A percentile compares a stretch with the other conserved stretches of the same genome.
These are phyloP conservation scores for Erebia epiphron DNA, from an alignment of 2,888 invertebrate genomes.

Conservation along the genomic window DNA sequence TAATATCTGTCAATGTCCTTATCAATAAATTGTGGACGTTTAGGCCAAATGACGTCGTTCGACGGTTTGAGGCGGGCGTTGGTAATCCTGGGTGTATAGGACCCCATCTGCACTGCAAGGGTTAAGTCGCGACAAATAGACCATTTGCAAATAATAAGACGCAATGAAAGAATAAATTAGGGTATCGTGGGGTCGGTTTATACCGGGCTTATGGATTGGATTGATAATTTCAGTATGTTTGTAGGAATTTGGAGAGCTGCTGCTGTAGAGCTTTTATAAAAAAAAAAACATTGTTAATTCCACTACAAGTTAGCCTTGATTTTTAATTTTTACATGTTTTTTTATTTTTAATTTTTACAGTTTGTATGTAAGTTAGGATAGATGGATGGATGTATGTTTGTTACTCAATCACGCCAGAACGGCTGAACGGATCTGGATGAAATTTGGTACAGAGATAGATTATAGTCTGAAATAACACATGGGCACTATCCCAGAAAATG, in stretches of 20 bases:
- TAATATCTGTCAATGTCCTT: constrained; percentile 82
- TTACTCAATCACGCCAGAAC: no score
- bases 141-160: constrained; percentile 83
- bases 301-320: no score
- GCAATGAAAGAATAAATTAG: constrained; percentile 83
- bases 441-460: no score
- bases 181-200: constrained; percentile 49
- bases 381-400: no score
- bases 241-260: background rate
- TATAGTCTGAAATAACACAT: no score
- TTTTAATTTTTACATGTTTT: no score
- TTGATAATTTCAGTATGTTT: constrained; percentile 20
- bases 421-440: no score
- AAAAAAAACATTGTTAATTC: no score
- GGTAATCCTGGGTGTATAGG: constrained; percentile 75
- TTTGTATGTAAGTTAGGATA: no score
- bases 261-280: background rate
- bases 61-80: constrained; percentile 72
- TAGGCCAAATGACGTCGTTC: constrained; percentile 77
- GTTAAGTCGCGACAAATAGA: constrained; percentile 82
- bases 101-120: constrained; percentile 79
- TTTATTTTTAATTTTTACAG: no score
- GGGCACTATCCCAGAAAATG: no score
- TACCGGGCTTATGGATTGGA: constrained; percentile 37
- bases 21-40: constrained; percentile 80